Percentiles rank a stretch among this genome's conserved stretches.
phyloP scores from a whole-genome alignment of 2,888 invertebrate species.

The Plagiodera versicolora region DNA sequence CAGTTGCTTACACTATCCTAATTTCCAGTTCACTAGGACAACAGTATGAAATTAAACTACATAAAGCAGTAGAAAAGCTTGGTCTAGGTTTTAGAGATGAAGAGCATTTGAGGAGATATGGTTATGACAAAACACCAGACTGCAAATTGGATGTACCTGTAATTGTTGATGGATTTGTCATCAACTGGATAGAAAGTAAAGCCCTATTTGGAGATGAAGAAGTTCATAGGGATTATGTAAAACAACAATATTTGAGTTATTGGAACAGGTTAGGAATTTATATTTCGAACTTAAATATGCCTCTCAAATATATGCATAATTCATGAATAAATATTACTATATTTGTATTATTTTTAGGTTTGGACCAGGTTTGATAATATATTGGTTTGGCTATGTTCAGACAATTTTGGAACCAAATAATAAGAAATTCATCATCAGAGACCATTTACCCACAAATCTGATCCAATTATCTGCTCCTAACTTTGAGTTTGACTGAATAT shows the following conservation, averaged over 20 bases:
- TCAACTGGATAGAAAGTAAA: slow-evolving; percentile 97
- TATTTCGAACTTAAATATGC: no score
- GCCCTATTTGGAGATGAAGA: slow-evolving; percentile 89
- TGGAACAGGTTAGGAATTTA: slow-evolving; percentile 68
- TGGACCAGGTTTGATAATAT: slow-evolving; percentile 91
- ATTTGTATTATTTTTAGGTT: slow-evolving; percentile 61
- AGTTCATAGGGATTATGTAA: slow-evolving; percentile 77
- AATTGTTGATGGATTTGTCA: slow-evolving; percentile 78
- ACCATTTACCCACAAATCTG: slow-evolving; percentile 65
- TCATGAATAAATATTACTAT: no score
- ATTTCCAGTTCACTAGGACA: slow-evolving; percentile 72
- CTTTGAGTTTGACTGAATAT: slow-evolving; percentile 18
- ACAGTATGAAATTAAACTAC: slow-evolving; percentile 80
- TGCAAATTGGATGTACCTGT: slow-evolving; percentile 88
- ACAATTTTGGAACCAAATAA: slow-evolving; percentile 56
- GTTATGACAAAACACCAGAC: slow-evolving; percentile 95
- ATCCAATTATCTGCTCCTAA: slow-evolving; percentile 29
- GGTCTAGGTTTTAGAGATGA: slow-evolving; percentile 74
- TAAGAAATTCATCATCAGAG: slow-evolving; percentile 62
- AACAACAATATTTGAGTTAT: slow-evolving; percentile 85
- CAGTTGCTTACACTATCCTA: neutral
- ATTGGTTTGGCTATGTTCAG: slow-evolving; percentile 90
- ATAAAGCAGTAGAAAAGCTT: slow-evolving; percentile 62
- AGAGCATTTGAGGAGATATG: slow-evolving; percentile 74
- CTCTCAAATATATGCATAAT: no score